These are phyloP conservation scores for Enteromius fasciolatus DNA, from an alignment of 2,797 vertebrate species.

Conservation along the genomic window DNA sequence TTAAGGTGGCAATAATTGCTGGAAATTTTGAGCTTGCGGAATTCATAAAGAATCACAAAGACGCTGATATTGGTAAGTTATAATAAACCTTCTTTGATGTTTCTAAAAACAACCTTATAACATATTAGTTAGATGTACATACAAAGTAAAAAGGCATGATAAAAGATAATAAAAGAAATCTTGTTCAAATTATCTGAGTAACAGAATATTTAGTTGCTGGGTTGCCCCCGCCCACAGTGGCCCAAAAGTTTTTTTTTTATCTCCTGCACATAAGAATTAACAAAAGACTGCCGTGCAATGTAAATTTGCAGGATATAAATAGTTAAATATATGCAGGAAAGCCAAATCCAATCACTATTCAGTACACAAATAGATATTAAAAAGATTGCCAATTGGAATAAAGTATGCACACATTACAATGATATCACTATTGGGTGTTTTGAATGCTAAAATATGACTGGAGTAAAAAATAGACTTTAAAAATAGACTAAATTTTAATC, in stretches of 20 bases:
- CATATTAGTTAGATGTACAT: neutral
- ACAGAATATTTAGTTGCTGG: neutral
- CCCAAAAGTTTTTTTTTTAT: neutral
- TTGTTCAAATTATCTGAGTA: neutral
- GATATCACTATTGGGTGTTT: neutral
- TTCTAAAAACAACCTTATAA: constrained; percentile 12
- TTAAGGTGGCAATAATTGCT: constrained; percentile 87
- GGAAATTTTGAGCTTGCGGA: constrained; percentile 89
- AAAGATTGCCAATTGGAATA: neutral
- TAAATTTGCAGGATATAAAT: neutral
- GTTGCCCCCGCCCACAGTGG: neutral
- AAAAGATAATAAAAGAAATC: neutral
- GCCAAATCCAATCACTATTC: neutral
- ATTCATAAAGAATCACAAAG: constrained; percentile 87
- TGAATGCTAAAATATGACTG: neutral
- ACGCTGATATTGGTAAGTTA: constrained; percentile 82
- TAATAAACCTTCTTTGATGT: neutral
- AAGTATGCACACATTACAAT: neutral
- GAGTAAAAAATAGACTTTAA: neutral
- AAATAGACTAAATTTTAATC: neutral
- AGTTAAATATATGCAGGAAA: neutral
- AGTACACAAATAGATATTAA: neutral
- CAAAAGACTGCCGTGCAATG: neutral
- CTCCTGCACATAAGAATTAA: neutral
- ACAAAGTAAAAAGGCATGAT: neutral